Conservation (phyloP, 2,113 vertebrate genomes). For the Corythaeola cristata region DNA sequence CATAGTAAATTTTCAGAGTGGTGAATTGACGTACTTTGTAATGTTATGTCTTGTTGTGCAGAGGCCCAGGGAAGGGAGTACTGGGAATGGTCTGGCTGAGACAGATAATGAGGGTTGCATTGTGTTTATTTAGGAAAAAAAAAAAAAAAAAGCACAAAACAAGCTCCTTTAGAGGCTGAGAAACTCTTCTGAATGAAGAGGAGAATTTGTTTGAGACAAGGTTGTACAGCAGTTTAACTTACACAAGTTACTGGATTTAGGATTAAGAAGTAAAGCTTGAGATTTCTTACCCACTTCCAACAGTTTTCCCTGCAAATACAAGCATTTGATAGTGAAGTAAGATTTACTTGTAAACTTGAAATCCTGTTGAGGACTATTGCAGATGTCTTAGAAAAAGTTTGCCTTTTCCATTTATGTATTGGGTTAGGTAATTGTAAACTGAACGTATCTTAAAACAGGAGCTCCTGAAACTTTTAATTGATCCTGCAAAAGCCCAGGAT, state of each 20-base stretch:
- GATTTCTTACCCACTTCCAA: not conserved
- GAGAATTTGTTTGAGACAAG: not conserved
- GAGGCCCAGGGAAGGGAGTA: not conserved
- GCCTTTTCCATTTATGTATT: not conserved
- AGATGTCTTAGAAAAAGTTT: not conserved
- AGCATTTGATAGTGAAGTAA: not conserved
- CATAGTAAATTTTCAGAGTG: not conserved
- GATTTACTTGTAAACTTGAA: not conserved
- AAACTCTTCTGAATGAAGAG: not conserved
- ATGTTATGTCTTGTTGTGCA: not conserved
- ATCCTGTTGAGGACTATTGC: not conserved
- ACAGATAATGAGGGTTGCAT: not conserved
- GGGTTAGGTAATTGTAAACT: not conserved
- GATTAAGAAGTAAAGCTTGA: not conserved
- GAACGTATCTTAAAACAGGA: not conserved
- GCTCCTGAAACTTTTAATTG: not conserved
- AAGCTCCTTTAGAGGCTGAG: not conserved
- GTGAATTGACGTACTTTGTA: rapidly evolving
- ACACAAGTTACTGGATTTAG: not conserved
- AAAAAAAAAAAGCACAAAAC: not conserved
- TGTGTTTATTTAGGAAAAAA: not conserved
- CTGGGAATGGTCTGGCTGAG: not conserved
- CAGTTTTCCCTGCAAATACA: not conserved
- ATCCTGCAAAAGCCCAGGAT: not conserved
- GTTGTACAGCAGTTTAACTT: not conserved